These are phyloP conservation scores for Sipha maydis DNA, from an alignment of 2,888 invertebrate species.

Conservation along the genomic window DNA sequence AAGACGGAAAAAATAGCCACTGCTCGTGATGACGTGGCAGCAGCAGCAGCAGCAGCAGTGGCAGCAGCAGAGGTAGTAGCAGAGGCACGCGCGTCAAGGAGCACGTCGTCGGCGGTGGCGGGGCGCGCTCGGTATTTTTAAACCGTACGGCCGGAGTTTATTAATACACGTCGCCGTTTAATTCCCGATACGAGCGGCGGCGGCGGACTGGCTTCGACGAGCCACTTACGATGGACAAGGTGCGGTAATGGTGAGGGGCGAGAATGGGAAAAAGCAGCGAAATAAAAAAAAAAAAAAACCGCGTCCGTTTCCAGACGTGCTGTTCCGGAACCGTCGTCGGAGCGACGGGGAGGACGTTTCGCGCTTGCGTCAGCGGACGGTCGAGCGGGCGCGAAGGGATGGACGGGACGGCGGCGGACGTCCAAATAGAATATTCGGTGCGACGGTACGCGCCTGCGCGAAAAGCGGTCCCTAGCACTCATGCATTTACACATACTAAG, in stretches of 20 bases:
- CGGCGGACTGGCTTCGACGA: neutral
- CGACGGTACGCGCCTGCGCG: slow-evolving; percentile 11
- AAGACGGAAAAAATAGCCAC: neutral
- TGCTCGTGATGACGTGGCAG: too few relatives aligned
- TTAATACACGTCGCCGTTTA: slow-evolving; percentile 47
- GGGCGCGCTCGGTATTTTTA: slow-evolving; percentile 44
- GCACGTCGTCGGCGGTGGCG: neutral
- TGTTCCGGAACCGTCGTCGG: neutral
- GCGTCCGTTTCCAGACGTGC: neutral
- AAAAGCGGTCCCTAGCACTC: neutral
- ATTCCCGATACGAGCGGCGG: slow-evolving; percentile 32
- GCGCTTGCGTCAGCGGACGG: neutral
- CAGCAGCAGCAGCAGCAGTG: neutral
- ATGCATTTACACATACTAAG: neutral
- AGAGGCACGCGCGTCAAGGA: neutral
- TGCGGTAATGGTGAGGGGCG: neutral
- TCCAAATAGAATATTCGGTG: neutral
- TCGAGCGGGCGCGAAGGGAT: neutral
- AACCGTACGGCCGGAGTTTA: slow-evolving; percentile 48
- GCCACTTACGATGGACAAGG: neutral
- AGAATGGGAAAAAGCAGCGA: too few relatives aligned
- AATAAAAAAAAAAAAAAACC: neutral
- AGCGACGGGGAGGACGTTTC: neutral
- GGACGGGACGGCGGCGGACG: neutral
- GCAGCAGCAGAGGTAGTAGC: neutral